Evolutionary conservation across 2,113 vertebrate genomes (phyloP).

Genomic region (Rhinogobius similis): DNA sequence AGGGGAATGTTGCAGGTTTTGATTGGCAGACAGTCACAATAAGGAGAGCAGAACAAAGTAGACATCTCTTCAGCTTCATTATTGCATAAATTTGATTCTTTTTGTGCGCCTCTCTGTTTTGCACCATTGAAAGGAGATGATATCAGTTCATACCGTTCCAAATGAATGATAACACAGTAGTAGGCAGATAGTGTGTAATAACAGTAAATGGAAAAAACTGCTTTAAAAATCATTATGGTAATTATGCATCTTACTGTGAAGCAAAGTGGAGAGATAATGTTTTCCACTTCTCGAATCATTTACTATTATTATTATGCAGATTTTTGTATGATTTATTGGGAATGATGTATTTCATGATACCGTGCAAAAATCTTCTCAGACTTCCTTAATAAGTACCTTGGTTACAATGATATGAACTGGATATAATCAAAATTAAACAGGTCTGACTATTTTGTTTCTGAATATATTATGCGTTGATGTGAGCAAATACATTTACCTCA

Average conservation of each 20-base stretch:
- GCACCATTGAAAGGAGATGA: background rate
- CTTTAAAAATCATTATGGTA: background rate
- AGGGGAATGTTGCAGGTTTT: too few species aligned
- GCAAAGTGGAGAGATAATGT: background rate
- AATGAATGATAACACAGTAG: background rate
- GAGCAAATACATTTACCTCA: too few species aligned
- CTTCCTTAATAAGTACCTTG: background rate
- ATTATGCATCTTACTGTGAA: conserved; percentile 11
- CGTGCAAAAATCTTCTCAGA: background rate
- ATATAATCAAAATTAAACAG: background rate
- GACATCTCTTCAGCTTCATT: background rate
- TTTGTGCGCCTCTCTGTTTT: background rate
- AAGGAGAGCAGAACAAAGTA: too few species aligned
- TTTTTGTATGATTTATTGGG: background rate
- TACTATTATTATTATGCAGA: background rate
- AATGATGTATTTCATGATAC: background rate
- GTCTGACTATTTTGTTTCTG: too few species aligned
- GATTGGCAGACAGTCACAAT: too few species aligned
- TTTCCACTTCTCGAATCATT: background rate
- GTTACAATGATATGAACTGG: background rate
- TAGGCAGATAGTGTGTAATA: background rate
- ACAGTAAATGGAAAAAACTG: background rate
- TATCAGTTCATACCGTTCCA: background rate
- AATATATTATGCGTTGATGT: too few species aligned
- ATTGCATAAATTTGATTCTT: background rate